Conservation (phyloP, 2,113 vertebrate genomes). For the Ovis canadensis region DNA sequence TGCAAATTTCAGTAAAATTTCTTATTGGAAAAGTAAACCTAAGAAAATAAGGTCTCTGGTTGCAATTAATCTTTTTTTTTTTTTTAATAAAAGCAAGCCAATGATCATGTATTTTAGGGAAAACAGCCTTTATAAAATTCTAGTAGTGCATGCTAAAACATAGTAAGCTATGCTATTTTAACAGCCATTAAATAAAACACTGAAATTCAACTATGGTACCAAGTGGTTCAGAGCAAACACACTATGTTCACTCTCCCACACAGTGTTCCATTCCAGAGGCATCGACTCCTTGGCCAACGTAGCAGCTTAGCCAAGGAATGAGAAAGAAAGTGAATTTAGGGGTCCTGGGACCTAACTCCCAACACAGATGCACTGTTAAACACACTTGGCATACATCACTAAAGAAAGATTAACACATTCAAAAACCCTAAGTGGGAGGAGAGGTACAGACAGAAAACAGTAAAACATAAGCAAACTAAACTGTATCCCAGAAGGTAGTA, state of each 20-base stretch:
- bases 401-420: not conserved
- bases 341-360: not conserved
- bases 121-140: not conserved
- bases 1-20: slow-evolving; percentile 9
- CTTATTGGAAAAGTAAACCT: slow-evolving; percentile 4
- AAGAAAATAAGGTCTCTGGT: slow-evolving; percentile 3
- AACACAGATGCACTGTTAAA: not conserved
- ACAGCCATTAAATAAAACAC: not conserved
- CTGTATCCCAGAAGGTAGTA: not conserved
- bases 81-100: not conserved
- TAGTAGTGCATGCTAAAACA: not conserved
- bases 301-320: not conserved
- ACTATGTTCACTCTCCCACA: not conserved
- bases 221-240: not conserved
- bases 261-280: not conserved
- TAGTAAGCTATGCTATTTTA: not conserved
- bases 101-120: not conserved
- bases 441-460: not conserved
- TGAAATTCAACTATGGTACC: not conserved
- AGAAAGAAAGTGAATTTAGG: not conserved
- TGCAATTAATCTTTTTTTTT: not conserved
- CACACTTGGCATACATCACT: not conserved
- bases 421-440: not conserved
- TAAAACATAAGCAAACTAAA: not conserved
- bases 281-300: not conserved